Conservation (phyloP, 1,140 invertebrate genomes). For the Cepaea nemoralis region DNA sequence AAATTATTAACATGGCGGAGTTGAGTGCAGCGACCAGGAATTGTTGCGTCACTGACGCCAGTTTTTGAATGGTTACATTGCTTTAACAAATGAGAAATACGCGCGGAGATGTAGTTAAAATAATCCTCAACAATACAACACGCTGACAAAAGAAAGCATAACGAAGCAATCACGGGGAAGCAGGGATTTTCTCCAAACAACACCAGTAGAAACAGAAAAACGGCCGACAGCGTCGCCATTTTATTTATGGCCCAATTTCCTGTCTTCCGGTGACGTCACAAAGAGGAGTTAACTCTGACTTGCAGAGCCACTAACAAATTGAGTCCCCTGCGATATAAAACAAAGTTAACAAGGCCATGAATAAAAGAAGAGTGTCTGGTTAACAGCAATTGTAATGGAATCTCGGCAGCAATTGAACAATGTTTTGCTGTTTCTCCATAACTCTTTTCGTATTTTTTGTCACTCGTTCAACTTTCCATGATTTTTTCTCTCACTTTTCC, state of each 20-base stretch:
- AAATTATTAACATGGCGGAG: background rate
- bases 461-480: background rate
- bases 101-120: background rate
- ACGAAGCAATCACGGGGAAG: constrained; percentile 7
- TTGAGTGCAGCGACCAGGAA: background rate
- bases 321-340: constrained; percentile 24
- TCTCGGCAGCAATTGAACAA: background rate
- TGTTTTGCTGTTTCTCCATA: background rate
- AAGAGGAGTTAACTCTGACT: constrained; percentile 24
- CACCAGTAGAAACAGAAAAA: background rate
- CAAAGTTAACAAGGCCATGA: constrained; percentile 15
- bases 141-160: background rate
- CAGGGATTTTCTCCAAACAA: background rate
- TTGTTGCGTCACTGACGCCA: background rate
- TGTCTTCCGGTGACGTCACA: constrained; percentile 27
- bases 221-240: background rate
- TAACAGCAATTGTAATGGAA: constrained; percentile 12
- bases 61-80: background rate
- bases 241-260: constrained; percentile 34
- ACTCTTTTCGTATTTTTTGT: background rate
- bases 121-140: background rate
- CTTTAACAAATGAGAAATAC: background rate
- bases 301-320: constrained; percentile 2
- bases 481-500: background rate
- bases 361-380: constrained; percentile 20